Conservation (phyloP, 2,888 invertebrate species). For the Cetonia aurata region DNA sequence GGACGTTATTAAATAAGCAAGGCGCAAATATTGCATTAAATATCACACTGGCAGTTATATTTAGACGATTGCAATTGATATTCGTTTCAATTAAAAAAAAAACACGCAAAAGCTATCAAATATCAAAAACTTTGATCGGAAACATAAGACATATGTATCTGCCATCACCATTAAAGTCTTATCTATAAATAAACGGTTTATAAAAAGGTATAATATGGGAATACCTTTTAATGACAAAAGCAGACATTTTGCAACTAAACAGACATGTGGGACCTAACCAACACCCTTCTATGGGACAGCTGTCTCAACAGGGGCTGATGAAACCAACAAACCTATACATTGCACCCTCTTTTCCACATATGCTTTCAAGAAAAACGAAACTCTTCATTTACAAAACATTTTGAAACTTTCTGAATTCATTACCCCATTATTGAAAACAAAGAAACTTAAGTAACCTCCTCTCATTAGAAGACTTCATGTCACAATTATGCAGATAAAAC, state of each 20-base stretch:
- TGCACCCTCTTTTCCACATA: constrained; percentile 51
- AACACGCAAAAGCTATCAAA: constrained; percentile 39
- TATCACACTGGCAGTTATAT: constrained; percentile 33
- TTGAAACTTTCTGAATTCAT: constrained; percentile 26
- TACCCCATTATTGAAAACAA: constrained; percentile 32
- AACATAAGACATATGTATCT: constrained; percentile 3
- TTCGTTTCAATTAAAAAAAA: constrained; percentile 27
- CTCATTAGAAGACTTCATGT: neutral
- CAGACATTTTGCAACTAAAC: constrained; percentile 47
- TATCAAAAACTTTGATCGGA: constrained; percentile 35
- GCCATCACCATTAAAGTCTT: neutral
- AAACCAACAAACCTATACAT: constrained; percentile 50
- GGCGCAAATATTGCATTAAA: constrained; percentile 33
- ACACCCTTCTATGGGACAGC: constrained; percentile 50
- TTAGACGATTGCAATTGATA: constrained; percentile 37
- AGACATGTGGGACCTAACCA: constrained; percentile 52
- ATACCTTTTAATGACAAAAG: constrained; percentile 42
- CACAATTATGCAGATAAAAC: neutral
- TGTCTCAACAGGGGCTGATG: constrained; percentile 50
- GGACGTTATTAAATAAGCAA: constrained; percentile 26
- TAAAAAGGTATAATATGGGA: constrained; percentile 1
- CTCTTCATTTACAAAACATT: constrained; percentile 4
- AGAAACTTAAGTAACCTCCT: constrained; percentile 10
- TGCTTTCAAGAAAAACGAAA: constrained; percentile 45
- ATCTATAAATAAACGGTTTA: constrained; percentile 15